Evolutionary conservation across 2,797 vertebrate species (phyloP), one percentile per base, ranked within the genome.

Genomic region (Rhodeus uyekii): DNA sequence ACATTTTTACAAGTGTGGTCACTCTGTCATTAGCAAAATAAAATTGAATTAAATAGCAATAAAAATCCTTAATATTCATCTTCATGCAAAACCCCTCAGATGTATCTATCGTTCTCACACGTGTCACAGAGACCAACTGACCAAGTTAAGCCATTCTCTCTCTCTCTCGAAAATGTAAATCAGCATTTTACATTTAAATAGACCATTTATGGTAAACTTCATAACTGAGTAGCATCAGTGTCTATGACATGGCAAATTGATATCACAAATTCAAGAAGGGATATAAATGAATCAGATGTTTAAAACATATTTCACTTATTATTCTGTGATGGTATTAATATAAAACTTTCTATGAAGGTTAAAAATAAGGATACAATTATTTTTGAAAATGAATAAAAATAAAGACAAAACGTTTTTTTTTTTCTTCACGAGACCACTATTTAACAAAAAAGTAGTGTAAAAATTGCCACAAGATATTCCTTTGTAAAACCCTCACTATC

Each of bases 1-100:
- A 92, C 92, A 93, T 94, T 86, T 82, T 89, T 95, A 94, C 93
- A 95, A 90, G 90, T 90, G 91, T 87, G 86, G 89, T 90, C 85
- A 86, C 55, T 87, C 88, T 75, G 60, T 91, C 81, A 73, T 80
- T 63, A 76, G 39, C 44, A 76, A 65, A 80, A 78, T 61, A 63
- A 24, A 18, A 44, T 60, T 24, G 67, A 34, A 16, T 58, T 36
- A 76, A 58, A 67, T 19, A 63, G 36, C 36, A 76, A 42, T 75
- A 32, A 55, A 55, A 74, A 44, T 42, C 24, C 4, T 50, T 36
- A 12, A 48, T 78, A 32, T 65, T 27, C 29, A 50, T 34, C 29
- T 48, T 65, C 44, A 80, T 61, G 50, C 78, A 71, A 5, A 3
- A n/a, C n/a, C 32, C 50, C 60, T 77, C 19, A 46, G n/a, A 48